A percentile compares a stretch with the other conserved stretches of the same genome.
These are phyloP conservation scores for Pristionchus exspectatus DNA, from an alignment of 2,888 invertebrate genomes.

Conservation along the genomic window DNA sequence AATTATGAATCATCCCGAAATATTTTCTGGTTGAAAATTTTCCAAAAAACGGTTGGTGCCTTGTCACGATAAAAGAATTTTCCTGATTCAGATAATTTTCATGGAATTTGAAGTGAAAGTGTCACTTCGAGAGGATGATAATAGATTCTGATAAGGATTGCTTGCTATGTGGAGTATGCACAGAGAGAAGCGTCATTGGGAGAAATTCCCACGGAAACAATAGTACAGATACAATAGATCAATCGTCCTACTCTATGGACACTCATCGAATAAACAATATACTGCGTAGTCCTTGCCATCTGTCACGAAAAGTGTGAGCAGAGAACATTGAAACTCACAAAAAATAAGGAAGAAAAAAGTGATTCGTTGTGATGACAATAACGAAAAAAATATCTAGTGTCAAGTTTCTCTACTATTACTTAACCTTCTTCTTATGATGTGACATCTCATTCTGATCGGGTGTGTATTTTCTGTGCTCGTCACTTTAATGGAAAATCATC, in stretches of 20 bases:
- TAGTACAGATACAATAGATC: too few relatives aligned
- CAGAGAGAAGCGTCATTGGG: not conserved
- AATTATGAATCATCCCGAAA: not conserved
- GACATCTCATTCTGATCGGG: constrained; percentile 7
- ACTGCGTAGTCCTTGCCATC: too few relatives aligned
- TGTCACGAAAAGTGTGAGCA: too few relatives aligned
- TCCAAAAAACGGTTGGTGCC: too few relatives aligned
- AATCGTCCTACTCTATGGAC: too few relatives aligned
- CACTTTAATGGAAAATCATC: constrained; percentile 1
- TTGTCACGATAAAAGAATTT: too few relatives aligned
- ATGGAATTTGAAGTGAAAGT: not conserved
- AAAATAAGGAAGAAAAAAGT: too few relatives aligned
- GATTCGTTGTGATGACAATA: not conserved
- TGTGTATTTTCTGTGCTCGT: constrained; percentile 16
- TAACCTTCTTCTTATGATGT: not conserved
- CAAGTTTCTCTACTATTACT: too few relatives aligned
- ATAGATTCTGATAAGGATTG: not conserved
- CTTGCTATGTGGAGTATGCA: not conserved
- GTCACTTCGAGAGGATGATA: not conserved
- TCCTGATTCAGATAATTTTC: not conserved
- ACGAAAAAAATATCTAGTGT: not conserved
- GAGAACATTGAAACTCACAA: too few relatives aligned
- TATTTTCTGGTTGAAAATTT: not conserved
- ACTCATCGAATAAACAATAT: too few relatives aligned
- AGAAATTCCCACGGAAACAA: not conserved